Evolutionary conservation across 2,113 vertebrate genomes (phyloP), one percentile per base, ranked within the genome.

Genomic region (Numenius arquata): DNA sequence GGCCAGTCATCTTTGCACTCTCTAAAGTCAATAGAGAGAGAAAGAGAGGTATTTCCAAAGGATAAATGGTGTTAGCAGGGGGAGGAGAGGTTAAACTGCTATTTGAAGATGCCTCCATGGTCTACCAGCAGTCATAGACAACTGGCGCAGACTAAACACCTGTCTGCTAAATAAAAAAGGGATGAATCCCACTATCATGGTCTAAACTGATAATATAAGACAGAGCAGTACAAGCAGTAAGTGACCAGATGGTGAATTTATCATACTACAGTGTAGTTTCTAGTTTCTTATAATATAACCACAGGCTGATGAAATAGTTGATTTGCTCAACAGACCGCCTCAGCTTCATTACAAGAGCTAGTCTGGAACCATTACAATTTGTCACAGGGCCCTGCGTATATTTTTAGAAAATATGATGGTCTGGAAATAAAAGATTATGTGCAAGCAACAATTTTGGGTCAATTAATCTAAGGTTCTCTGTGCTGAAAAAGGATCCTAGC

Each of bases 331-430:
- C 48, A 93, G 70, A 81, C 48, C 1, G 14, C 73, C 70, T 93
- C 88, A 85, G 86, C 76, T 81, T 92, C 66, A 76, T 94, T 92
- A 78, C 73, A 83, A 89, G 48, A 93, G 48, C 61, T 84, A 58
- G 52, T 75, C 94, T 90, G 90, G 88, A 96, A 77, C 53, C 76
- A 59, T 40, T 72, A 58, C 80, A 91, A 82, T 90, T 97, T 92
- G 61, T 87, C 43, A 65, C n/a, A 92, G 73, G 32, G 65, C 53
- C 27, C 25, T 75, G 40, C 2, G 1, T 61, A 16, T 84, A 89
- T 92, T 97, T 96, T 93, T 94, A 92, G 92, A 89, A 90, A 93
- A 90, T 78, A 75, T 27, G 67, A 81, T 90, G 76, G 36, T 94
- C 79, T 96, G 88, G 53, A 91, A 96, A 73, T 53, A 70, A 92